Percentiles rank a stretch among this genome's conserved stretches.
These are phyloP conservation scores for Drosophila ustulata DNA, from an alignment of 2,888 invertebrate genomes.

Conservation along the genomic window DNA sequence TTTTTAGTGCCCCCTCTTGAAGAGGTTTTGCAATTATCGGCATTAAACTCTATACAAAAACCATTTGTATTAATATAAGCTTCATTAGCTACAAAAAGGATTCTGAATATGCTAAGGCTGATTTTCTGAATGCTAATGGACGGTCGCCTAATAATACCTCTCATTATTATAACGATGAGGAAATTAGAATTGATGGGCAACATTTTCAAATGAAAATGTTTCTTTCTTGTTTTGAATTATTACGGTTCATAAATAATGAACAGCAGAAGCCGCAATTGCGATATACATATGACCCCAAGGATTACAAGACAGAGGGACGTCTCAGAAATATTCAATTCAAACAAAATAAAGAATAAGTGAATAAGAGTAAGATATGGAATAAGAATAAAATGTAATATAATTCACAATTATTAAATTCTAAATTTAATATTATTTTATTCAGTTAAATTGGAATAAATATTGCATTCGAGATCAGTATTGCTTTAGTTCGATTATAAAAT, in stretches of 20 bases:
- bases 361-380: too few species aligned
- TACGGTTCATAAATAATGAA: background rate
- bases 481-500: too few species aligned
- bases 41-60: too few species aligned
- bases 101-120: background rate
- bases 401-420: too few species aligned
- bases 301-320: background rate
- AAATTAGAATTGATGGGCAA: background rate
- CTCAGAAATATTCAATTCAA: background rate
- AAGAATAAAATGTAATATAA: too few species aligned
- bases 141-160: background rate
- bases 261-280: background rate
- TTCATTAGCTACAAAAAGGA: background rate
- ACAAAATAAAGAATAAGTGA: too few species aligned
- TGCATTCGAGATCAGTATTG: too few species aligned
- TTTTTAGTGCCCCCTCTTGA: too few species aligned
- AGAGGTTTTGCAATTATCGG: too few species aligned
- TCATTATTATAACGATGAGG: background rate
- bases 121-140: background rate
- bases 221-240: background rate
- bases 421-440: too few species aligned
- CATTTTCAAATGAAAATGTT: background rate
- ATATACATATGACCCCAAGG: slow-evolving; percentile 2
- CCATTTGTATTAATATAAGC: background rate
- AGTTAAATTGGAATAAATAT: too few species aligned